Evolutionary conservation across 2,888 invertebrate species (phyloP).

Genomic region (Mythimna impura): DNA sequence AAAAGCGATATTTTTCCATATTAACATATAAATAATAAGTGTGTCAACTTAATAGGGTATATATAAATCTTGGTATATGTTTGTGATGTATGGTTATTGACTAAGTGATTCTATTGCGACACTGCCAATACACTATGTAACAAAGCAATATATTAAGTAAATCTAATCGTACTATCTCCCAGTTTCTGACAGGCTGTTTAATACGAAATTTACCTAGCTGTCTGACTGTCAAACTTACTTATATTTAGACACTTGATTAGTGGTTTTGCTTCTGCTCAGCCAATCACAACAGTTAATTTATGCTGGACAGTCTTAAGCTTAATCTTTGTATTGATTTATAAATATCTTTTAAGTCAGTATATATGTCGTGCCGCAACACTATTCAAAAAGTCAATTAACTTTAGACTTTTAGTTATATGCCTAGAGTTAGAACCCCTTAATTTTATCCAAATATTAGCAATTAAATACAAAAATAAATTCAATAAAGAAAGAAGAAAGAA

Average conservation of each 20-base stretch:
- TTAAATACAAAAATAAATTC: background rate
- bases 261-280: background rate
- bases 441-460: background rate
- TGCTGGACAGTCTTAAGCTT: background rate
- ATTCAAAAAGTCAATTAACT: background rate
- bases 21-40: background rate
- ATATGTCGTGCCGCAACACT: background rate
- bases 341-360: background rate
- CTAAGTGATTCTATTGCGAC: background rate
- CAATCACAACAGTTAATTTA: background rate
- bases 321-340: background rate
- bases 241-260: background rate
- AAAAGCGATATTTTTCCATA: conserved; percentile 9
- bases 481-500: too few relatives aligned
- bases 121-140: background rate
- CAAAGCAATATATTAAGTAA: background rate
- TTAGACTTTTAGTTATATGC: background rate
- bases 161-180: background rate
- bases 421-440: background rate
- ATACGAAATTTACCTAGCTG: background rate
- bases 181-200: background rate
- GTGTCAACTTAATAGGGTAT: conserved; percentile 3
- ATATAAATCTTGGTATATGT: background rate
- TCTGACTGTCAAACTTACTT: background rate
- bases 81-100: background rate